These are phyloP conservation scores for Allobates femoralis DNA, from an alignment of 2,797 vertebrate species.

Conservation along the genomic window DNA sequence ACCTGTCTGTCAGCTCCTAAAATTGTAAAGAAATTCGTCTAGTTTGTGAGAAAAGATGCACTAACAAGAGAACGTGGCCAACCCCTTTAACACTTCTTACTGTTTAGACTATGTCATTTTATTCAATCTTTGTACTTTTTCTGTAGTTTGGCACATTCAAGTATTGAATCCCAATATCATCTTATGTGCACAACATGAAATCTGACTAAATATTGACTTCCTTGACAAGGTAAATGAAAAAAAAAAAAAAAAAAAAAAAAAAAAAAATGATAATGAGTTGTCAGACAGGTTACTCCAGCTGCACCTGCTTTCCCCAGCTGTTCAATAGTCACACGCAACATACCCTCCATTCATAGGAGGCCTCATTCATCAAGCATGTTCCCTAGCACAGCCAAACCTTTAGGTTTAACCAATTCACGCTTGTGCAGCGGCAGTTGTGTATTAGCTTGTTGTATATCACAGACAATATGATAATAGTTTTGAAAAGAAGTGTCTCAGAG, in stretches of 20 bases:
- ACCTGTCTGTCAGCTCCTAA: no score
- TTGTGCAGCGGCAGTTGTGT: not conserved
- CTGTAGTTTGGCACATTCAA: not conserved
- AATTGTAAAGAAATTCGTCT: no score
- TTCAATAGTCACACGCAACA: conserved; percentile 53
- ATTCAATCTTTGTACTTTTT: not conserved
- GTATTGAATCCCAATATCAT: not conserved
- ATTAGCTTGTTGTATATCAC: no score
- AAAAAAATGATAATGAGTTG: conserved; percentile 33
- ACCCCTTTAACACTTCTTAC: no score
- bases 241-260: conserved; percentile 34
- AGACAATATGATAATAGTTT: not conserved
- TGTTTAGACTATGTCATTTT: no score
- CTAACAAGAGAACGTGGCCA: no score
- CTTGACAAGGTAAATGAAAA: conserved; percentile 33
- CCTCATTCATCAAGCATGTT: conserved; percentile 36
- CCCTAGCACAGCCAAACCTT: not conserved
- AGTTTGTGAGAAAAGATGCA: no score
- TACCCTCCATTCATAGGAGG: conserved; percentile 41
- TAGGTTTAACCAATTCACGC: conserved; percentile 26
- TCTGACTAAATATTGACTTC: conserved; percentile 5
- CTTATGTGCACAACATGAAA: not conserved
- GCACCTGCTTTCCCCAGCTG: conserved; percentile 49
- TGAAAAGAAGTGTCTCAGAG: not conserved
- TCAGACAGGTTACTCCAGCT: conserved; percentile 51